Conservation (phyloP, 2,888 invertebrate species). For the Eledona agricola region DNA sequence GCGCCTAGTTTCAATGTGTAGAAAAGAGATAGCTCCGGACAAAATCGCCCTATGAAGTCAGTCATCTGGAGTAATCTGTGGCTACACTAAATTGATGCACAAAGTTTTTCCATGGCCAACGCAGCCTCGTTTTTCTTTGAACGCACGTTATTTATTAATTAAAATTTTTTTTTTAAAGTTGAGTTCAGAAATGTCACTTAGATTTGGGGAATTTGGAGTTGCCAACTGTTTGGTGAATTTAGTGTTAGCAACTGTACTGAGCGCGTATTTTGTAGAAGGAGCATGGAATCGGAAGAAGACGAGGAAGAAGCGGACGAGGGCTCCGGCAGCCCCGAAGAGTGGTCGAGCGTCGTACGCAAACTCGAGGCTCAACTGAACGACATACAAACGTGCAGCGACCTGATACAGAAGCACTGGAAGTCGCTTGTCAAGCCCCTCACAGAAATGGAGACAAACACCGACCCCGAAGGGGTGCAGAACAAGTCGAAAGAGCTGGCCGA, state of each 20-base stretch:
- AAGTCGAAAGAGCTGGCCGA: slow-evolving; percentile 92
- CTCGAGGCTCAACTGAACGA: slow-evolving; percentile 86
- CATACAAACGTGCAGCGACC: slow-evolving; percentile 89
- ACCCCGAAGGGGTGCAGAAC: slow-evolving; percentile 66
- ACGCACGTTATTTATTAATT: too few relatives aligned
- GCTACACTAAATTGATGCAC: too few relatives aligned
- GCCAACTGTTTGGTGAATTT: slow-evolving; percentile 1
- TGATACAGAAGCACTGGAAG: slow-evolving; percentile 88
- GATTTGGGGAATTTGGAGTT: background rate
- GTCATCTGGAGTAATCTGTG: too few relatives aligned
- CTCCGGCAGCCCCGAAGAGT: slow-evolving; percentile 65
- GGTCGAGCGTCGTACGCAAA: slow-evolving; percentile 73
- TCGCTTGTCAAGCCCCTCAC: slow-evolving; percentile 82
- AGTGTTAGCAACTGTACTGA: background rate
- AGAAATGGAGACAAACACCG: slow-evolving; percentile 75
- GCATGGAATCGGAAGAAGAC: slow-evolving; percentile 78
- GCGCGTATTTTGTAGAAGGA: slow-evolving; percentile 62
- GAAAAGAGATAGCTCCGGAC: too few relatives aligned
- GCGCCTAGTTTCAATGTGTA: too few relatives aligned
- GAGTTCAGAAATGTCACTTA: too few relatives aligned
- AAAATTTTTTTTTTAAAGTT: too few relatives aligned
- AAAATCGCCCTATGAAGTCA: too few relatives aligned
- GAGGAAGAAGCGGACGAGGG: slow-evolving; percentile 67
- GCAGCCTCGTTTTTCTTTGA: too few relatives aligned
- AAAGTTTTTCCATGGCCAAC: too few relatives aligned